phyloP scores from a whole-genome alignment of 2,797 vertebrate genomes.

The Cynopterus sphinx region DNA sequence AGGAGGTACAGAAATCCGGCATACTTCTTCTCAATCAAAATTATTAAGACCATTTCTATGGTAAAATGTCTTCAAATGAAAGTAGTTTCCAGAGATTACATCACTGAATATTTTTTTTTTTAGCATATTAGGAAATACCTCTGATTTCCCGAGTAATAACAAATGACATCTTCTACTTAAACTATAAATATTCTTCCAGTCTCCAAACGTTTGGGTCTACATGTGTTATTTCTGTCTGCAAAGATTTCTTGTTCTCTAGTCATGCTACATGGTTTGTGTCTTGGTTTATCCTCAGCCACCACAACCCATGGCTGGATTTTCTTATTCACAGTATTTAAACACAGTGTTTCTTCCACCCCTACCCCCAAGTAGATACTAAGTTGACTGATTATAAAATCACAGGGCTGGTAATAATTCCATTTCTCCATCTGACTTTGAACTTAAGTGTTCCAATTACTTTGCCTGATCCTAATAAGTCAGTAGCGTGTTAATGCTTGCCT shows the following conservation, averaged over 20 bases:
- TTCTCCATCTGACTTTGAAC: slow-evolving; percentile 75
- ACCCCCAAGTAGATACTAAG: slow-evolving; percentile 46
- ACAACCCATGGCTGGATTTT: background rate
- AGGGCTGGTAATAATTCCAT: slow-evolving; percentile 66
- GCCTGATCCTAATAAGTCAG: slow-evolving; percentile 70
- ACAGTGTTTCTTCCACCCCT: background rate
- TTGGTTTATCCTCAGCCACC: background rate
- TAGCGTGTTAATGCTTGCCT: slow-evolving; percentile 63
- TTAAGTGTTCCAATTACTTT: slow-evolving; percentile 73
- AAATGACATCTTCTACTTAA: slow-evolving; percentile 5
- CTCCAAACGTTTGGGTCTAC: background rate
- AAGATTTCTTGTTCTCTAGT: background rate
- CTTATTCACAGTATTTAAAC: background rate
- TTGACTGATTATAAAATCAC: slow-evolving; percentile 71
- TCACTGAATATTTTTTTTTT: background rate
- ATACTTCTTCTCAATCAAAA: slow-evolving; percentile 5
- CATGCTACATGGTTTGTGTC: background rate
- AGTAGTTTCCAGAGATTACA: background rate
- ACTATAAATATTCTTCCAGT: background rate
- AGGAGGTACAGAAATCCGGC: background rate
- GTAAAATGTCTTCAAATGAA: background rate
- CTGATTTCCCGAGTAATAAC: background rate
- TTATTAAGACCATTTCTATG: background rate
- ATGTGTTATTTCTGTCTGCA: background rate
- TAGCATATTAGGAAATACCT: background rate